Percentiles rank a stretch among this genome's conserved stretches.
phyloP scores from a whole-genome alignment of 2,888 invertebrate species.

The Hypomecis atomaria region DNA sequence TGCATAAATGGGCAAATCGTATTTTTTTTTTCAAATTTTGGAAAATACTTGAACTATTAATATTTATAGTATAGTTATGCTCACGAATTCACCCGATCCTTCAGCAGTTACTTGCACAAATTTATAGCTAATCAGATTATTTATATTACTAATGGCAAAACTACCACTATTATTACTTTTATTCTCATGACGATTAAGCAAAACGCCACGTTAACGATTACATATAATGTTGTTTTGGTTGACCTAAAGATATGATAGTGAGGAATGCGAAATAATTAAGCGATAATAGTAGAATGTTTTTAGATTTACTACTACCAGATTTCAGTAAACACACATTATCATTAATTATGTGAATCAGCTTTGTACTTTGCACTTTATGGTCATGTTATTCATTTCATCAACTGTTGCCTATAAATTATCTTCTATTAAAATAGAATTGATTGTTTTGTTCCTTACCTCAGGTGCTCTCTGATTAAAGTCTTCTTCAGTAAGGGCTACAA shows the following conservation, averaged over 20 bases:
- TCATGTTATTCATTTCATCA: slow-evolving; percentile 21
- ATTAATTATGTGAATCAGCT: slow-evolving; percentile 5
- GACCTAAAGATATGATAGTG: slow-evolving; percentile 16
- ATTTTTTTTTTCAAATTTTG: too few relatives aligned
- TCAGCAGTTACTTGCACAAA: not conserved
- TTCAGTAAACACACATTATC: slow-evolving; percentile 13
- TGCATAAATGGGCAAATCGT: too few relatives aligned
- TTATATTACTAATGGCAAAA: not conserved
- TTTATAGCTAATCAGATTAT: not conserved
- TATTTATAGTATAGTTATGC: too few relatives aligned
- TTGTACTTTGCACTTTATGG: slow-evolving; percentile 13
- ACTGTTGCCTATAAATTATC: not conserved
- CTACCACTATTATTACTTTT: not conserved
- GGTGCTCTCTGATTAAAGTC: slow-evolving; percentile 93
- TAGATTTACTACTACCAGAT: slow-evolving; percentile 1
- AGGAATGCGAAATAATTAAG: slow-evolving; percentile 22
- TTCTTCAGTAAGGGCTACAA: slow-evolving; percentile 92
- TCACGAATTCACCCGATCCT: too few relatives aligned
- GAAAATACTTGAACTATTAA: too few relatives aligned
- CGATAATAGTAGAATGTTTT: slow-evolving; percentile 9
- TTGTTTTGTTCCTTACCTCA: slow-evolving; percentile 84
- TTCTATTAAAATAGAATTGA: not conserved
- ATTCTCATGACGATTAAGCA: slow-evolving; percentile 5
- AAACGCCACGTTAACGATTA: slow-evolving; percentile 10
- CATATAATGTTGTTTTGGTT: slow-evolving; percentile 20